Evolutionary conservation across 1,140 invertebrate genomes (phyloP).

Genomic region (Drosophila tristis): DNA sequence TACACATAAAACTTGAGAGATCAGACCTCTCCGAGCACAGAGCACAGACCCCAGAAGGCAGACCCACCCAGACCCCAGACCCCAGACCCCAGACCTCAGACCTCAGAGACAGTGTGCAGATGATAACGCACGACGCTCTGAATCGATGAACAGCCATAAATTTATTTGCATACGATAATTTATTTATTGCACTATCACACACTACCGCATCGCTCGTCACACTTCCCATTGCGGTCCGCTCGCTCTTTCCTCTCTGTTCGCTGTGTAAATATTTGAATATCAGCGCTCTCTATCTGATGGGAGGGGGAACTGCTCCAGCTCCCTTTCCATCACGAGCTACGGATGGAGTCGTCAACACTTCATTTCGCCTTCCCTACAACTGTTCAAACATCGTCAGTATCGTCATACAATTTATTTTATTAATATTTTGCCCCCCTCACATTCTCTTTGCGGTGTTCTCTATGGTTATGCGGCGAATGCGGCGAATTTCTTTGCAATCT

Average conservation of each 20-base stretch:
- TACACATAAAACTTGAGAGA: conserved; percentile 55
- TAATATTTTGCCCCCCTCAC: conserved; percentile 29
- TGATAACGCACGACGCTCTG: conserved; percentile 33
- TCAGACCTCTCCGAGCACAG: neutral
- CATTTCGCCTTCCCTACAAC: conserved; percentile 70
- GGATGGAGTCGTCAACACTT: conserved; percentile 41
- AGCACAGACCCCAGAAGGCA: neutral
- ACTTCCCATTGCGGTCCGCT: neutral
- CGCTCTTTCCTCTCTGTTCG: neutral
- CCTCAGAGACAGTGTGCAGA: conserved; percentile 41
- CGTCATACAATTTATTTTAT: conserved; percentile 37
- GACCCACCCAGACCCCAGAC: neutral
- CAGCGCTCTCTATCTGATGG: neutral
- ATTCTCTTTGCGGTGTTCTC: conserved; percentile 24
- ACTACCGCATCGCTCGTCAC: conserved; percentile 14
- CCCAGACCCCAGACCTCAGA: neutral
- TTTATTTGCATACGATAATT: conserved; percentile 82
- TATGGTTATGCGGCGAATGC: conserved; percentile 10
- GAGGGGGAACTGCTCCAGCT: neutral
- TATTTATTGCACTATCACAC: conserved; percentile 65
- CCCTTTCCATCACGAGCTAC: conserved; percentile 22
- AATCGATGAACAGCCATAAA: conserved; percentile 56
- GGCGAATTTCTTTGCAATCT: conserved; percentile 61
- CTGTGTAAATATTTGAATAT: conserved; percentile 55
- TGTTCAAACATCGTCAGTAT: conserved; percentile 67